Percentiles rank a stretch among this genome's conserved stretches.
phyloP scores from a whole-genome alignment of 2,113 vertebrate species.

The Pygoscelis antarcticus region DNA sequence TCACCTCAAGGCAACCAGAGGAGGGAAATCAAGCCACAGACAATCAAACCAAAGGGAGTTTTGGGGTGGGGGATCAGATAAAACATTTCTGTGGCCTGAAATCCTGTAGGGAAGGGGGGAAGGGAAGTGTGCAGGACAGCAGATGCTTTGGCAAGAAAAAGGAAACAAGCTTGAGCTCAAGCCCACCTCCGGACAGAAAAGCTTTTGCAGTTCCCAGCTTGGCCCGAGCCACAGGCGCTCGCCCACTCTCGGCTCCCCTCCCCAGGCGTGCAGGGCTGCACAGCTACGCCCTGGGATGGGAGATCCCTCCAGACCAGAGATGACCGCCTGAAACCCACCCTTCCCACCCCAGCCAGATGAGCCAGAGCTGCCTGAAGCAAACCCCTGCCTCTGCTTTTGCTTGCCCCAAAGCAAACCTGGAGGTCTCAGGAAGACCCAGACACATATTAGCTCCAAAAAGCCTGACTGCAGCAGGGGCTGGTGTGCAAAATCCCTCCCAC shows the following conservation, averaged over 20 bases:
- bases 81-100: not conserved
- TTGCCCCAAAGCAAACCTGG: not conserved
- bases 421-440: not conserved
- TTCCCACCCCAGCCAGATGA: not conserved
- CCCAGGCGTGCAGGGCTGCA: fast-evolving
- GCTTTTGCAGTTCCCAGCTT: not conserved
- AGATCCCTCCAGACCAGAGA: not conserved
- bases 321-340: fast-evolving
- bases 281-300: not conserved
- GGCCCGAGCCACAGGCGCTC: fast-evolving
- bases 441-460: not conserved
- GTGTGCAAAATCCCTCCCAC: not conserved
- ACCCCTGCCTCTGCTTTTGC: not conserved
- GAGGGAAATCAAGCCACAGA: not conserved
- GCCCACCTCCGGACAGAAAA: slow-evolving; percentile 9
- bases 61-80: not conserved
- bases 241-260: not conserved
- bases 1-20: not conserved
- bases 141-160: slow-evolving; percentile 50
- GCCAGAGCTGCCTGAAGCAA: not conserved
- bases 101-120: not conserved
- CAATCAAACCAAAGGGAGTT: not conserved
- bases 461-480: not conserved
- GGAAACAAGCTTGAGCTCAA: not conserved
- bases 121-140: slow-evolving; percentile 14